Conservation (phyloP, 2,888 invertebrate genomes). For the Ennomos fuscantarius region DNA sequence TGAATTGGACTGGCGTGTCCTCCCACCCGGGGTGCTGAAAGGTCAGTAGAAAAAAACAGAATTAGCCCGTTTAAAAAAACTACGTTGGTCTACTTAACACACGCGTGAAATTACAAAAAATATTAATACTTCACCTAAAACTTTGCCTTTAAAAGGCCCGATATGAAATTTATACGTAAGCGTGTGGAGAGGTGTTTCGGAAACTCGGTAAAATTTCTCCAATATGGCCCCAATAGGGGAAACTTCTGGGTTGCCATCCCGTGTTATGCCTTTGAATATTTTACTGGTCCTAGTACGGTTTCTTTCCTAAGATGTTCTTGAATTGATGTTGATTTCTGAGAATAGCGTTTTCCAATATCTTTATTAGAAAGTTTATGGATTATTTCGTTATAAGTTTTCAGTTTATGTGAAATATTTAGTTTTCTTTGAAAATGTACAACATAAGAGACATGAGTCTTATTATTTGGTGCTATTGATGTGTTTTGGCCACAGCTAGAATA, state of each 20-base stretch:
- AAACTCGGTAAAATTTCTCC: conserved; percentile 9
- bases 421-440: too few relatives aligned
- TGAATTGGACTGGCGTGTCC: too few relatives aligned
- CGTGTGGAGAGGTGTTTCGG: conserved; percentile 22
- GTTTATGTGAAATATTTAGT: too few relatives aligned
- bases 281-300: conserved; percentile 16
- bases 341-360: conserved; percentile 2
- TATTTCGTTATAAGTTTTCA: conserved; percentile 6
- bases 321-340: conserved; percentile 15
- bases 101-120: conserved; percentile 1
- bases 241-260: conserved; percentile 12
- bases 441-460: too few relatives aligned
- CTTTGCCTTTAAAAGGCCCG: conserved; percentile 12
- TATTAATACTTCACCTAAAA: conserved; percentile 12
- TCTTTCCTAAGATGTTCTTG: conserved; percentile 13
- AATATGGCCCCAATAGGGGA: conserved; percentile 9
- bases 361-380: conserved; percentile 17
- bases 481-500: too few relatives aligned
- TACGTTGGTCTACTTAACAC: not conserved
- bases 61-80: too few relatives aligned
- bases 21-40: too few relatives aligned
- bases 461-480: too few relatives aligned
- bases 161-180: conserved; percentile 15
- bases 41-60: too few relatives aligned
- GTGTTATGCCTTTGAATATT: conserved; percentile 22